Base-by-base conservation (phyloP, 2,888 invertebrate genomes). In the Dasysyrphus albostriatus region DNA sequence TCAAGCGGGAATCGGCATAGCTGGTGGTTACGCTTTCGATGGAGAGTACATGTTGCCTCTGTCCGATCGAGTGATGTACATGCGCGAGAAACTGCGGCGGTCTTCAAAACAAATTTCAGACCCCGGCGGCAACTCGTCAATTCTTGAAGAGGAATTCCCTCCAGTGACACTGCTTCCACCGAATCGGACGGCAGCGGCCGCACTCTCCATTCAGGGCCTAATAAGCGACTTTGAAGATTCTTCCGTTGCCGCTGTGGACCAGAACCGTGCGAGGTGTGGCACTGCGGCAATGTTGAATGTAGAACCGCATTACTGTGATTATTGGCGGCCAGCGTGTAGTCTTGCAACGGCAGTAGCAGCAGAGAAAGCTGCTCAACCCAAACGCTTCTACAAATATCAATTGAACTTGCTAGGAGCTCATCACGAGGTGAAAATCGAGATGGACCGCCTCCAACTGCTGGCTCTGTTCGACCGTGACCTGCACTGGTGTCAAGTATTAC, bases 401-500 rank as follows among this genome's bases (percentile, higher is more conserved):
- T 90, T 93, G 73, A 90, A 91, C 9, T 90, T 91, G 80, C 91
- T 91, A 65, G 91, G 92, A 88, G 54, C 89, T 8, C 91, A 90
- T 75, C 92, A 90, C 14, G 93, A 93, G 88, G 89, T 92, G 8
- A 98, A 98, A 94, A 95, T 99, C 44, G 95, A 96, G 72, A 97
- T 99, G 94, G 99, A 99, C 92, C 95, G 99, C 59, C 93, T 99
- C 69, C 97, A 98, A 88, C 93, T 99, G 58, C 94, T 98, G 92
- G 98, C 99, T 1, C 93, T 99, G 16, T 95, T 99, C 89, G 99
- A 99, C 93, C 95, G 98, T 74, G 99, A 98, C 93, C 93, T 97
- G 72, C 91, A 92, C 65, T 97, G 97, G 51, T 93, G 96, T 82
- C 94, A 95, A 88, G 97, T 97, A 10, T 92, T 97, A 44, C 92